Evolutionary conservation across 1,140 invertebrate species (phyloP), one percentile per base, ranked within the genome.

Genomic region (Papilio machaon): DNA sequence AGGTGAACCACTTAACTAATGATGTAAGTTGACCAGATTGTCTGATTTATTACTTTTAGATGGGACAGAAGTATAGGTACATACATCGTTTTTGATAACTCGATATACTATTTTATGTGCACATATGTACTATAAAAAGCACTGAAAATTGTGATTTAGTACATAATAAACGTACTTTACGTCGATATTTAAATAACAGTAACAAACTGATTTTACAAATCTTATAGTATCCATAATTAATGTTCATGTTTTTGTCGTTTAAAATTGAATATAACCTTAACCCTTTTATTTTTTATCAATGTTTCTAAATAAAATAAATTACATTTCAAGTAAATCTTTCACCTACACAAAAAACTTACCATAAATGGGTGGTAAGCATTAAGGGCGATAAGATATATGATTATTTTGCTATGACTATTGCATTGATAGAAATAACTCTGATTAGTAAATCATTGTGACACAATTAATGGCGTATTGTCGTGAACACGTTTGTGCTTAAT

Each of bases 381-480:
- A 78, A 64, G 5, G 17, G n/a, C 15, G 77, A 79, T 79, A 79
- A 47, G 58, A 46, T 30, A 77, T 54, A 58, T 30, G 75, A 77
- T 58, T 58, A 77, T 52, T 54, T 5, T 77, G 35, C n/a, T 77
- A 58, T 58, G 75, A 77, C 76, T 79, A 64, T 79, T 79, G 77
- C 60, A 64, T 64, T 79, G 47, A 74, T 60, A 78, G 76, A 79
- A 79, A 79, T 79, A 79, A 79, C 77, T 79, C 23, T 75, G 76
- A 79, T 52, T 64, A 67, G 81, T 90, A 89, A 91, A 91, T 91
- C 89, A 91, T 91, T 90, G 87, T 85, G 86, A 89, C 88, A 89
- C 86, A 89, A 87, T 89, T 90, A 91, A 91, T 91, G 86, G 86
- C 88, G 87, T 87, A 91, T 89, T 91, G 89, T 91, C 85, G 85